Evolutionary conservation across 2,888 invertebrate species (phyloP).

Genomic region (Notodonta dromedarius): DNA sequence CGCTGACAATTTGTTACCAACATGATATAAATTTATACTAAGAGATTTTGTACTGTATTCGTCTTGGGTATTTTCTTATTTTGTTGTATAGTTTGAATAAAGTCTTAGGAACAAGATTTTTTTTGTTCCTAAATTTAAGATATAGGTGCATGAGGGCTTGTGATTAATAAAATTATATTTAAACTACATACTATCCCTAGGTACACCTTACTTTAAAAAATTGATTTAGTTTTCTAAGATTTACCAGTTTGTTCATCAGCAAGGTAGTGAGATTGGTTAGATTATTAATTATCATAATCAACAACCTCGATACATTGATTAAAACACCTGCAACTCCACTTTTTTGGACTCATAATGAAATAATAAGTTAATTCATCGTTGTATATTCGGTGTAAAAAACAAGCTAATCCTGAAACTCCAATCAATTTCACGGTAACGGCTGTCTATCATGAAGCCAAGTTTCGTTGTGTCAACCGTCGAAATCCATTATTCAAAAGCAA

Average conservation of each 20-base stretch:
- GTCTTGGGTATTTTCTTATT: not conserved
- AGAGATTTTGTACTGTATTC: constrained; percentile 14
- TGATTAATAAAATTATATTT: too few species aligned
- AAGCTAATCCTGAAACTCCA: constrained; percentile 30
- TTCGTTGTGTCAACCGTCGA: constrained; percentile 47
- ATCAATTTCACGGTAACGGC: constrained; percentile 34
- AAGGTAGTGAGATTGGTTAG: too few species aligned
- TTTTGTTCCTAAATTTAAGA: too few species aligned
- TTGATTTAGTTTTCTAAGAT: too few species aligned
- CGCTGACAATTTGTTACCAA: constrained; percentile 45
- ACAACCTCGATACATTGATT: too few species aligned
- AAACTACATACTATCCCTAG: too few species aligned
- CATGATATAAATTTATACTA: constrained; percentile 39
- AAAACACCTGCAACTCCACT: too few species aligned
- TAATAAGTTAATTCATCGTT: not conserved
- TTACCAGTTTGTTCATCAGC: too few species aligned
- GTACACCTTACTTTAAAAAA: too few species aligned
- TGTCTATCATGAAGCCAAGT: constrained; percentile 47
- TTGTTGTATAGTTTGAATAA: not conserved
- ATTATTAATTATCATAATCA: too few species aligned
- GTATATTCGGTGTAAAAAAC: constrained; percentile 20
- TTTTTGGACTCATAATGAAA: too few species aligned
- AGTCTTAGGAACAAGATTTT: not conserved
- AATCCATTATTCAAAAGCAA: constrained; percentile 70
- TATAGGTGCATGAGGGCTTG: too few species aligned